A percentile compares a stretch with the other conserved stretches of the same genome.
Conservation (phyloP, 2,113 vertebrate genomes). For the Muntiacus reevesi region DNA sequence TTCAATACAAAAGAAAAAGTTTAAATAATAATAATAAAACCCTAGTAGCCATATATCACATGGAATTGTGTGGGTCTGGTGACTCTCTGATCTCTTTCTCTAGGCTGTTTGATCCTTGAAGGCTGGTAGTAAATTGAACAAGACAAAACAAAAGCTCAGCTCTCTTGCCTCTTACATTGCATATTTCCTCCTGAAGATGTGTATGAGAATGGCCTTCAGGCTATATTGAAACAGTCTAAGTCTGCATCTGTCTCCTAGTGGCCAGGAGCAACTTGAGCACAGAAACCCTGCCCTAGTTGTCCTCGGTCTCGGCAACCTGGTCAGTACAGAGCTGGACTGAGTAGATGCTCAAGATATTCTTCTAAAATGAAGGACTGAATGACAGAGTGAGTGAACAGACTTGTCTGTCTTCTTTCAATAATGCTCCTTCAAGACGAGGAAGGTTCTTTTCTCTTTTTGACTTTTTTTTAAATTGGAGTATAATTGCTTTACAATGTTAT, state of each 20-base stretch:
- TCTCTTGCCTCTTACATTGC: background rate
- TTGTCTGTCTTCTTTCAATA: background rate
- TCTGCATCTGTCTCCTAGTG: background rate
- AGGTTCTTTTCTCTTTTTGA: background rate
- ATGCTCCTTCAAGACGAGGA: background rate
- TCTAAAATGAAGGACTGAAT: background rate
- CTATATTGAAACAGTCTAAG: background rate
- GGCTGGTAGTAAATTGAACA: background rate
- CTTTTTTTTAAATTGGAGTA: background rate
- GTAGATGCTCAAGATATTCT: background rate
- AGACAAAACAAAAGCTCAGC: background rate
- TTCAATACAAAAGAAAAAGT: background rate
- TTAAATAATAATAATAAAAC: background rate
- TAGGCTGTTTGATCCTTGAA: background rate
- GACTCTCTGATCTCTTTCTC: background rate
- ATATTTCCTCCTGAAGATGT: background rate
- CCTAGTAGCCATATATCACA: background rate
- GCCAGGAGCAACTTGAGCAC: background rate
- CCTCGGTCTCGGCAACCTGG: background rate
- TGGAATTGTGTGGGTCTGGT: background rate
- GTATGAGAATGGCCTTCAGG: background rate
- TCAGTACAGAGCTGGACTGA: background rate
- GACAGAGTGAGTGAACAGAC: background rate
- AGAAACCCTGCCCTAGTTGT: background rate
- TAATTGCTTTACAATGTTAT: background rate